These are phyloP conservation scores for Corythaeola cristata DNA, from an alignment of 2,113 vertebrate species.

Conservation along the genomic window DNA sequence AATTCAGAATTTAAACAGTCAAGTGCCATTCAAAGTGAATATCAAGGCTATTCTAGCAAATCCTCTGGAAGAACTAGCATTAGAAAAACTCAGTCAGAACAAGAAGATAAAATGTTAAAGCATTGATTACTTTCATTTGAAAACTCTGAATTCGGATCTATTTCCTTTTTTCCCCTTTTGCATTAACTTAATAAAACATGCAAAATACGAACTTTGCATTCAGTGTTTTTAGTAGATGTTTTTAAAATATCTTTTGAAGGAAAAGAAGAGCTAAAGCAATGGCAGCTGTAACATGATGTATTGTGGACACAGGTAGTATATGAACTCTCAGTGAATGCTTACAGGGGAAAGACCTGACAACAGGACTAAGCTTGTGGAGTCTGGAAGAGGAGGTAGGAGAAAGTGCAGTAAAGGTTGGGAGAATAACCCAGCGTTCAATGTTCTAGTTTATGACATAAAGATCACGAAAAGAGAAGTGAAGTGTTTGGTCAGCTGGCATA, in stretches of 20 bases:
- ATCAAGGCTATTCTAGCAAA: not conserved
- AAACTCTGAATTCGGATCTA: not conserved
- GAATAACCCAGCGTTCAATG: not conserved
- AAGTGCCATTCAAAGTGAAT: not conserved
- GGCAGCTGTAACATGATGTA: not conserved
- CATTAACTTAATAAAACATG: not conserved
- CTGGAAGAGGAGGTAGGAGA: not conserved
- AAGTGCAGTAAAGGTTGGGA: not conserved
- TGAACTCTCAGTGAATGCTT: not conserved
- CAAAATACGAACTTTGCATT: not conserved
- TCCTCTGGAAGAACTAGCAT: not conserved
- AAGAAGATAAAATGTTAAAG: not conserved
- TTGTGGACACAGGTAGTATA: not conserved
- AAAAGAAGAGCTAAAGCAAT: not conserved
- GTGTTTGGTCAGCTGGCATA: not conserved
- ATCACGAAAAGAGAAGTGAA: not conserved
- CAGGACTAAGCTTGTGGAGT: not conserved
- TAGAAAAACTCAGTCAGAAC: not conserved
- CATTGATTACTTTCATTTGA: not conserved
- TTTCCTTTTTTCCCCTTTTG: not conserved
- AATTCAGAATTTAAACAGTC: not conserved
- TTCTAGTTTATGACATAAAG: not conserved
- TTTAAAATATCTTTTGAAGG: not conserved
- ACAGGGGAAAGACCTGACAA: not conserved
- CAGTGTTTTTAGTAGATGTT: not conserved